Evolutionary conservation across 2,797 vertebrate genomes (phyloP), one percentile per base, ranked within the genome.

Genomic region (Anabacerthia variegaticeps): DNA sequence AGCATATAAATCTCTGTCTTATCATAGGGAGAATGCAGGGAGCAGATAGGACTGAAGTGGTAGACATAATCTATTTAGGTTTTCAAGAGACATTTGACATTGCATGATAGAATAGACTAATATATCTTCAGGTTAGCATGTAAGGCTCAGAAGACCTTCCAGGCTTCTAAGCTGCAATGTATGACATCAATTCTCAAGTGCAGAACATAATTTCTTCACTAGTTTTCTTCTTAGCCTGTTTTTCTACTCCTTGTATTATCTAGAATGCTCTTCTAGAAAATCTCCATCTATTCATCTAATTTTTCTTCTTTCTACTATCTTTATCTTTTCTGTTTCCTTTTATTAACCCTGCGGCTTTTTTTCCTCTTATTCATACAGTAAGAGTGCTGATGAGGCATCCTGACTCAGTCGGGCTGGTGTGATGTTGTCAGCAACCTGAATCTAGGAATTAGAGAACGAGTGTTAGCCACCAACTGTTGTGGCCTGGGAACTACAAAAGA

Each of bases 1-100:
- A 96, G 96, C 96, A 96, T 96, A 97, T 97, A 97, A 97, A 97
- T 97, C 96, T 96, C 79, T 97, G 96, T 97, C 95, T 96, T 95
- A 93, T 96, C 78, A 79, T 84, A 90, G 76, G 82, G 77, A 95
- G 94, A 96, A 97, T 92, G 92, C 63, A 89, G 46, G 51, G 76
- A 96, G 56, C 58, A 97, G 95, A 96, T 95, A 97, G 88, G 91
- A 72, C 85, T 95, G 85, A 96, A 91, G 77, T 24, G 0, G 78
- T 92, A 92, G 93, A 93, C 82, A 72, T 95, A 97, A 97, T 95
- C 96, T 94, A 72, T 96, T 96, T 90, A 93, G 39, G 79, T 92
- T 96, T 96, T 85, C 91, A 91, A 95, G 88, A 95, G 93, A 90
- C 76, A 59, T 71, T 95, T 94, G 94, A 92, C 93, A 95, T 94